Percentiles rank a stretch among this genome's conserved stretches.
These are phyloP conservation scores for Megalopta genalis DNA, from an alignment of 1,140 invertebrate species.

Conservation along the genomic window DNA sequence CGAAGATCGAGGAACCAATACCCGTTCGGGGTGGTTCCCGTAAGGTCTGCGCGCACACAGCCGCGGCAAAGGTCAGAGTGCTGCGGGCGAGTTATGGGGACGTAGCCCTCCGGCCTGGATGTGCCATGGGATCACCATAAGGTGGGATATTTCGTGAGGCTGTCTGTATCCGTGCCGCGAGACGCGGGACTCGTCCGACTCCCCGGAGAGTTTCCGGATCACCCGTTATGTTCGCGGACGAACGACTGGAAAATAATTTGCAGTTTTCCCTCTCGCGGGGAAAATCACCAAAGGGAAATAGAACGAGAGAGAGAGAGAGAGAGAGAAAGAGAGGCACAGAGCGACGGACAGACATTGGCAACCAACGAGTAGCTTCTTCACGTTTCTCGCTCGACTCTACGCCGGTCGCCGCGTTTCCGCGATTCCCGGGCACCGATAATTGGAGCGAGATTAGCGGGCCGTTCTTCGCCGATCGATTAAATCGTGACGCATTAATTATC, in stretches of 20 bases:
- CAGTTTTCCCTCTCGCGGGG: slow-evolving; percentile 57
- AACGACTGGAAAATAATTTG: slow-evolving; percentile 69
- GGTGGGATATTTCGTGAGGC: slow-evolving; percentile 74
- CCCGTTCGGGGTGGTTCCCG: slow-evolving; percentile 41
- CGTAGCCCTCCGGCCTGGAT: slow-evolving; percentile 49
- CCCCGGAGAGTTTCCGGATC: slow-evolving; percentile 72
- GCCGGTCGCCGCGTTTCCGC: not conserved
- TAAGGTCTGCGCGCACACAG: slow-evolving; percentile 20
- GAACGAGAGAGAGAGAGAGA: no score
- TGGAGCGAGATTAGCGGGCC: slow-evolving; percentile 36
- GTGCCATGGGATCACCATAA: slow-evolving; percentile 75
- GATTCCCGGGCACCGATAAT: slow-evolving; percentile 25
- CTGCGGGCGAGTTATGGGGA: slow-evolving; percentile 59
- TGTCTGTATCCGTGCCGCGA: slow-evolving; percentile 52
- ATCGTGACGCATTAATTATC: slow-evolving; percentile 35
- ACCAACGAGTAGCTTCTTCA: not conserved
- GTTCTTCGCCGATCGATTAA: slow-evolving; percentile 26
- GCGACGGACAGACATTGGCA: no score
- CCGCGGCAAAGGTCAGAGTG: slow-evolving; percentile 45
- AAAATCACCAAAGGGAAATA: slow-evolving; percentile 59
- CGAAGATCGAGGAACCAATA: slow-evolving; percentile 60
- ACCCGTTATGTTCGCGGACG: slow-evolving; percentile 69
- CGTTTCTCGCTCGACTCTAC: not conserved
- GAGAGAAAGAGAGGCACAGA: no score
- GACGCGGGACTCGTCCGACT: slow-evolving; percentile 38